Evolutionary conservation across 1,140 invertebrate species (phyloP).

Genomic region (Bombyx mandarina): DNA sequence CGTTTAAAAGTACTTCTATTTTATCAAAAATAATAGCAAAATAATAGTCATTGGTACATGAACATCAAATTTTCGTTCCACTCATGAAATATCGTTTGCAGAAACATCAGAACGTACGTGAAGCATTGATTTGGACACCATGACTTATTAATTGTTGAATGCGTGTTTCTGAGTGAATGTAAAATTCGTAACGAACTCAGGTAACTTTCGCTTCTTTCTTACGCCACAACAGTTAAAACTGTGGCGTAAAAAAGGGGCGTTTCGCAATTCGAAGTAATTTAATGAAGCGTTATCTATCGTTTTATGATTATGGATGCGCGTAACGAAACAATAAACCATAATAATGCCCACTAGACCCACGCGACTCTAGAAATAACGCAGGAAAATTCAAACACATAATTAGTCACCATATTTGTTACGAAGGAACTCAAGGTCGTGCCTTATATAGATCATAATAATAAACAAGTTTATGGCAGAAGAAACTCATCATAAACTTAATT

Average conservation of each 20-base stretch:
- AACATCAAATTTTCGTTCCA: too few relatives aligned
- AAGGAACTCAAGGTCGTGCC: constrained; percentile 50
- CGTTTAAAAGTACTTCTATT: too few relatives aligned
- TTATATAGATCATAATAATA: constrained; percentile 55
- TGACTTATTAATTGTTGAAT: constrained; percentile 18
- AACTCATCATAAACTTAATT: constrained; percentile 56
- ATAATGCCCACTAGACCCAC: constrained; percentile 41
- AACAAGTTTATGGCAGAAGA: constrained; percentile 54
- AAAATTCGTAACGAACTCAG: constrained; percentile 28
- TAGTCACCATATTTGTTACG: constrained; percentile 50
- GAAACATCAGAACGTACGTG: constrained; percentile 15
- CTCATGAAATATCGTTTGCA: constrained; percentile 6
- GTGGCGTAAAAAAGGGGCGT: constrained; percentile 12
- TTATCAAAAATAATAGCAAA: too few relatives aligned
- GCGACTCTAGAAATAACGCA: constrained; percentile 37
- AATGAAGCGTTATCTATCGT: constrained; percentile 6
- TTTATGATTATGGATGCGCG: background rate
- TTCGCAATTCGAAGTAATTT: constrained; percentile 21
- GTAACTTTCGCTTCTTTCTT: constrained; percentile 44
- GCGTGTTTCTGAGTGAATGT: constrained; percentile 27
- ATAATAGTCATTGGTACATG: too few relatives aligned
- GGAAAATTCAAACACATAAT: constrained; percentile 61
- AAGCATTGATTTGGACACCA: constrained; percentile 14
- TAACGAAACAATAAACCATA: constrained; percentile 32
- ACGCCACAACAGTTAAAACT: constrained; percentile 23